Percentiles rank a stretch among this genome's conserved stretches.
Evolutionary conservation across 2,888 invertebrate genomes (phyloP).

Genomic region (Pocota personata): DNA sequence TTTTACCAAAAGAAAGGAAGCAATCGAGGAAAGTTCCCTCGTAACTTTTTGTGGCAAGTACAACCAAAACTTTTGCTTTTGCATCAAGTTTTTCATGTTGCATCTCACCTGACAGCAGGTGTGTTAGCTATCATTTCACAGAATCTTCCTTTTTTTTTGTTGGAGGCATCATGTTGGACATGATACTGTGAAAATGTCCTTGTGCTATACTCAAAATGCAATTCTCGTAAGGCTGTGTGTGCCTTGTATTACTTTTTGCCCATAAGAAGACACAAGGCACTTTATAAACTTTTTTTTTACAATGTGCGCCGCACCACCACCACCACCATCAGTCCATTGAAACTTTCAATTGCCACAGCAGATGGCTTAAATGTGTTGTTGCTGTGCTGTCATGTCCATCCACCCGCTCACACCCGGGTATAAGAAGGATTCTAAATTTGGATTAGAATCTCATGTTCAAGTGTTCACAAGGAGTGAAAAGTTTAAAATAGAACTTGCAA

Average conservation of each 20-base stretch:
- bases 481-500: slow-evolving; percentile 13
- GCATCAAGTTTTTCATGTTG: neutral
- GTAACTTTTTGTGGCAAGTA: slow-evolving; percentile 43
- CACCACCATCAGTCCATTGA: slow-evolving; percentile 27
- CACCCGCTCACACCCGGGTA: neutral
- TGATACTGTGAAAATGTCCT: slow-evolving; percentile 42
- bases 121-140: slow-evolving; percentile 28
- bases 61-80: slow-evolving; percentile 18
- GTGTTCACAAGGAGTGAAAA: slow-evolving; percentile 40
- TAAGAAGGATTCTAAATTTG: slow-evolving; percentile 52
- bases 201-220: slow-evolving; percentile 25
- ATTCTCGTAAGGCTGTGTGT: neutral
- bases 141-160: neutral
- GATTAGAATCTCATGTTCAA: slow-evolving; percentile 59
- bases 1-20: slow-evolving; percentile 13
- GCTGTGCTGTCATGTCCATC: neutral
- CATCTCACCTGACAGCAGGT: slow-evolving; percentile 39
- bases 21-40: neutral
- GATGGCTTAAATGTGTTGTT: slow-evolving; percentile 40
- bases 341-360: slow-evolving; percentile 54
- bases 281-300: neutral
- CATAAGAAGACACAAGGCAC: neutral
- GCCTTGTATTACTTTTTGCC: slow-evolving; percentile 8
- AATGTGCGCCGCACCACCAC: neutral
- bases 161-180: neutral